Percentiles rank a stretch among this genome's conserved stretches.
These are phyloP conservation scores for Python bivittatus DNA, from an alignment of 2,113 vertebrate species.

Conservation along the genomic window DNA sequence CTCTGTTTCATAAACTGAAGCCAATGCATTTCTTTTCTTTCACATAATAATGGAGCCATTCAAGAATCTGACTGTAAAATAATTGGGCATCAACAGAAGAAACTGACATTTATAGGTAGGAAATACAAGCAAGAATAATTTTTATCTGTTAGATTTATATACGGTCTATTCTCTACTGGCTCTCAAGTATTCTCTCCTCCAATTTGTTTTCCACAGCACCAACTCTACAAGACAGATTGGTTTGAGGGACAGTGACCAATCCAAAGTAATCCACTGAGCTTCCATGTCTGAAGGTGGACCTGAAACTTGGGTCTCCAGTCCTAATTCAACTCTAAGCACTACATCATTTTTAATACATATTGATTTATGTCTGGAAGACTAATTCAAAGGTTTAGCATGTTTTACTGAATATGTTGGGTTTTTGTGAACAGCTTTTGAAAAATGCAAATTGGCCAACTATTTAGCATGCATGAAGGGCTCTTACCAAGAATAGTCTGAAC, in stretches of 20 bases:
- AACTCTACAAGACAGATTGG: not conserved
- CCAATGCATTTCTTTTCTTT: conserved; percentile 52
- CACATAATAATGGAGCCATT: conserved; percentile 54
- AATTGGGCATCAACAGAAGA: conserved; percentile 21
- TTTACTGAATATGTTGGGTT: not conserved
- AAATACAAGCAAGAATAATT: not conserved
- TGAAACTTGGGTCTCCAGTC: not conserved
- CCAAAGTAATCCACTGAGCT: not conserved
- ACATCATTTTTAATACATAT: not conserved
- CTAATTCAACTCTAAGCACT: not conserved
- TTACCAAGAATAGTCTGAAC: not conserved
- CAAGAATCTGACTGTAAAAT: conserved; percentile 56
- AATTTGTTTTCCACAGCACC: not conserved
- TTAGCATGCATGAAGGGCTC: not conserved
- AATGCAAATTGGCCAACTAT: not conserved
- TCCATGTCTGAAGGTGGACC: not conserved
- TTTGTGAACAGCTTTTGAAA: not conserved
- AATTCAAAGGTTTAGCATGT: not conserved
- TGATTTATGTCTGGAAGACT: not conserved
- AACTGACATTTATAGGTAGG: not conserved
- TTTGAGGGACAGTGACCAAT: not conserved
- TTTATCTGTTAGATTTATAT: not conserved
- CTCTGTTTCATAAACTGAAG: conserved; percentile 34
- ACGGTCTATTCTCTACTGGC: not conserved
- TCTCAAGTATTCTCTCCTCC: not conserved